Base-by-base conservation (phyloP, 1,140 invertebrate species). In the Conopomorpha cramerella region DNA sequence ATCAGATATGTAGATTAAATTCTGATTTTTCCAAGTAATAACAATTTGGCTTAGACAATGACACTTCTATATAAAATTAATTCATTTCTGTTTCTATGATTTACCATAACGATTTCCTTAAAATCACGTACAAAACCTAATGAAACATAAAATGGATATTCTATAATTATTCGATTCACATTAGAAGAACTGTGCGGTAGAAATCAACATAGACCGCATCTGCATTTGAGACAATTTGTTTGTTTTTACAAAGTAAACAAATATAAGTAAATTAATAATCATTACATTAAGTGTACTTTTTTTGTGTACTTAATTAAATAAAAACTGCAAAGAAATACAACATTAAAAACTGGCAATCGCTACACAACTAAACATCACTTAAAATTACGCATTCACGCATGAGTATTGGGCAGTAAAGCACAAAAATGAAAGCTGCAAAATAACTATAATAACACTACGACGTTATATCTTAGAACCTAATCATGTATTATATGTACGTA, bases 1-100 rank as follows among this genome's bases (percentile, higher is more conserved):
- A 63, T 76, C 62, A 71, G 71, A 76, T 76, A 76, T 76, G 71
- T 76, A 49, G 60, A 68, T 64, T 76, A 76, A 76, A 76, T 76
- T 76, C 67, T 59, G 66, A 71, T 68, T 65, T 64, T 65, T 70
- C 67, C 66, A 58, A 56, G 65, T 72, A 67, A 76, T 48, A 64
- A 70, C 50, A 62, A 68, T 70, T 70, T 70, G 64, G 57, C 62
- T 65, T 61, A 59, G 34, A 59, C 55, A 54, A 59, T 53, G 54
- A 59, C 57, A 55, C 43, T 51, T 52, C 44, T 55, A 54, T 51
- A 40, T 19, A 63, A 61, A 63, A 60, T 44, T 51, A 59, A 53
- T 38, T 49, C 31, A 52, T 49, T 48, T 51, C 39, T 45, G 35
- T 39, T 46, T 48, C 48, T 60, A 44, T 52, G 48, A 60, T 64